Evolutionary conservation across 2,113 vertebrate species (phyloP), one percentile per base, ranked within the genome.

Genomic region (Tragelaphus scriptus): DNA sequence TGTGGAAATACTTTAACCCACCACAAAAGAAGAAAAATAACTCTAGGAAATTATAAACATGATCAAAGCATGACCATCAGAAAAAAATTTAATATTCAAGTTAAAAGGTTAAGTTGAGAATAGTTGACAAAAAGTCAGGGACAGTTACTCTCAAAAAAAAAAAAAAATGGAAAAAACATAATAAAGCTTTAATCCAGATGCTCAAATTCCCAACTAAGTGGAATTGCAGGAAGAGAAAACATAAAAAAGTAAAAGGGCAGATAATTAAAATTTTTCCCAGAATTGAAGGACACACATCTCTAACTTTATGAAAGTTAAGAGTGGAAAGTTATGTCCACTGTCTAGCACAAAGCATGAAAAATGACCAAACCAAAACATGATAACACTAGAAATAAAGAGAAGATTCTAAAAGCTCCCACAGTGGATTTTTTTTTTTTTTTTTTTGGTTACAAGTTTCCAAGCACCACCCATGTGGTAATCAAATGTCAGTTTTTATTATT

Each of bases 361-460:
- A 49, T 87, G 30, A 84, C 10, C 49, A 89, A 28, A 84, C 30
- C n/a, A 97, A 87, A 91, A 44, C 40, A 94, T 28, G 61, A 17
- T 25, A 44, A 88, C 28, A 87, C 23, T 61, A 87, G 59, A 59
- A 79, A 90, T 90, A 92, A 94, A 94, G 16, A 79, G 21, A 26
- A 85, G 25, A 75, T 51, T 25, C 21, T 63, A 91, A 81, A 96
- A 88, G 3, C 21, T 81, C 85, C 58, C 36, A 47, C 44, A 81
- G 23, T 32, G 10, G 12, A 94, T 58, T 44, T 85, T 59, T 68
- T 56, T 44, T 75, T 47, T 51, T 21, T 47, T 51, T 13, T 82
- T 40, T 96, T 90, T 61, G 49, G 87, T 90, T 79, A 49, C 6
- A 88, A n/a, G 30, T 96, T 89, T 82, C 91, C 16, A 98, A 96